Base-by-base conservation (phyloP, 2,888 invertebrate species). In the Saturnia japonica region DNA sequence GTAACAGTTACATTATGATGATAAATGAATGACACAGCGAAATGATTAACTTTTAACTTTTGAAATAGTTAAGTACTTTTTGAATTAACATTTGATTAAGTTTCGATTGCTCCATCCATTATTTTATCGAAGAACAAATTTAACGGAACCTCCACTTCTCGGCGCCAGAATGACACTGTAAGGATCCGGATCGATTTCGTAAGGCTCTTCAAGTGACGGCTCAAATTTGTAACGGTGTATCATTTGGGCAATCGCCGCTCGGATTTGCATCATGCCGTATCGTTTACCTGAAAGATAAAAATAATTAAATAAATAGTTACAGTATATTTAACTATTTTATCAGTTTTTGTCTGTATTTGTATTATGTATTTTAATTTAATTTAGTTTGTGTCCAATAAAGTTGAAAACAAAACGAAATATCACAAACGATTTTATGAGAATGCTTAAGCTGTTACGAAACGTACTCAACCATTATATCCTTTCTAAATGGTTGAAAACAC, bases 201-300 rank as follows among this genome's bases (percentile, higher is more conserved):
- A 83, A 0, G 85, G 82, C 43, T 80, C 81, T 6, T 77, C 83
- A 2, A 85, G 81, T 22, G 73, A 72, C 28, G 82, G 79, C 66
- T 79, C 79, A 42, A 91, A 73, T 74, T 75, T 82, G 76, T 82
- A 91, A 28, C 84, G 85, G 68, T 76, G 73, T 6, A 90, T 73
- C 66, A 91, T 74, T 68, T 91, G 89, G 1, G 89, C 87, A 14
- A 91, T 68, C 0, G 90, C 89, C 1, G 89, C 82, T 42, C 91
- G 86, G 47, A 91, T 76, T 80, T 91, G 91, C 85, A 90, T 84
- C 82, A 89, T 75, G 1, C 91, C 91, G 75, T 90, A 91, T 51
- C 91, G 86, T 82, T 88, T 91, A 60, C 91, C 91, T 91, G 81
- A 22, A 84, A 80, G 74, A n/a, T 11, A 67, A 68, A 57, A 28